These are phyloP conservation scores for Chloroceryle inda DNA, from an alignment of 2,797 vertebrate species.

Conservation along the genomic window DNA sequence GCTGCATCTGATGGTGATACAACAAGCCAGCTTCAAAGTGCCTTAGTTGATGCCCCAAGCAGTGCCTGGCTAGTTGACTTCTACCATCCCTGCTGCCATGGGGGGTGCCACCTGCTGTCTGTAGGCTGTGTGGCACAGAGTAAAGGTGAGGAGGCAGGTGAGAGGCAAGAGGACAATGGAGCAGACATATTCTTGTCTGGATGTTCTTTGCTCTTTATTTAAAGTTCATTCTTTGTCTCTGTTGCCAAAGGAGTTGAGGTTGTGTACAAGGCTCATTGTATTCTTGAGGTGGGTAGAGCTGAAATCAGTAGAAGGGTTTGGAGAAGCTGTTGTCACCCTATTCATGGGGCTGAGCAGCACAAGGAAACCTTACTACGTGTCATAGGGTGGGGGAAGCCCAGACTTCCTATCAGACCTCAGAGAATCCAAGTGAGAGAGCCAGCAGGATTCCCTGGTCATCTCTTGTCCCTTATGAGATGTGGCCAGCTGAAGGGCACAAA, in stretches of 20 bases:
- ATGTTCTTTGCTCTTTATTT: neutral
- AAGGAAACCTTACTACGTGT: neutral
- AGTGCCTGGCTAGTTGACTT: neutral
- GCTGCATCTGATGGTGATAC: neutral
- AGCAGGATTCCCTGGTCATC: fast-evolving
- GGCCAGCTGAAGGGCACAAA: neutral
- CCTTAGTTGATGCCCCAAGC: fast-evolving
- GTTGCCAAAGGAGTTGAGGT: neutral
- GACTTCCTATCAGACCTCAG: neutral
- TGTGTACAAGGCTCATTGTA: fast-evolving
- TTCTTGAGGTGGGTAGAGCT: neutral
- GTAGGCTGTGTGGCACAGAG: neutral
- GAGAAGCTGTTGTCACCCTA: neutral
- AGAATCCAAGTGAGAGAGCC: neutral
- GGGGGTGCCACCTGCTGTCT: neutral
- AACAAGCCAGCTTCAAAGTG: neutral
- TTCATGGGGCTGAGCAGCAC: neutral
- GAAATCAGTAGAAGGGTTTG: neutral
- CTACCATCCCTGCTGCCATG: neutral
- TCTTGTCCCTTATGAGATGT: neutral
- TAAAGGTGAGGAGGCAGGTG: neutral
- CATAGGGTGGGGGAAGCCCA: neutral
- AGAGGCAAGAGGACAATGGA: neutral
- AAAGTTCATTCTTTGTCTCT: neutral
- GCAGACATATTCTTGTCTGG: neutral